Conservation (phyloP, 2,797 vertebrate genomes). For the Aulostomus chinensis region DNA sequence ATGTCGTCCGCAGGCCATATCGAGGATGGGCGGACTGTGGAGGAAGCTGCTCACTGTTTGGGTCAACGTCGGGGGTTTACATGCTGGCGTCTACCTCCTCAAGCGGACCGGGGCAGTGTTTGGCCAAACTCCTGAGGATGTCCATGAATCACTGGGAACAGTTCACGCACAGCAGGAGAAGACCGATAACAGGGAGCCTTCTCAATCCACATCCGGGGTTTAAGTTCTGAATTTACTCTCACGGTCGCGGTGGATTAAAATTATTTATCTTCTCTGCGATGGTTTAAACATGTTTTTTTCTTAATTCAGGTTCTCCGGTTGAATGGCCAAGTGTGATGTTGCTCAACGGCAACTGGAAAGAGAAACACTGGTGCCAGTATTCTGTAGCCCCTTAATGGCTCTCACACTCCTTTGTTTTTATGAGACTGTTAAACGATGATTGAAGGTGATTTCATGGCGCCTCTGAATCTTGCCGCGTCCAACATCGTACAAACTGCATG, state of each 20-base stretch:
- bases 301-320: slow-evolving; percentile 5
- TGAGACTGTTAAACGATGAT: too few species aligned
- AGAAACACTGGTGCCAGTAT: too few species aligned
- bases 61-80: slow-evolving; percentile 96
- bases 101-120: slow-evolving; percentile 80
- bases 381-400: too few species aligned
- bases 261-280: slow-evolving; percentile 41
- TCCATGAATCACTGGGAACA: slow-evolving; percentile 50
- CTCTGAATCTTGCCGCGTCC: not conserved
- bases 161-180: slow-evolving; percentile 24
- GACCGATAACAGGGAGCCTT: slow-evolving; percentile 29
- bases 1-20: slow-evolving; percentile 83
- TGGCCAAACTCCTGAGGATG: slow-evolving; percentile 73
- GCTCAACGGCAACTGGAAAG: too few species aligned
- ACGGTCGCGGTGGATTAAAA: not conserved
- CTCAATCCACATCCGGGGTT: slow-evolving; percentile 17
- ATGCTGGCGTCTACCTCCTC: slow-evolving; percentile 93
- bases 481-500: not conserved
- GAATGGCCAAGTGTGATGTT: slow-evolving; percentile 21
- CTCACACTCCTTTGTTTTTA: too few species aligned
- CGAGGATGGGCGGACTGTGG: slow-evolving; percentile 90
- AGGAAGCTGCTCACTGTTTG: slow-evolving; percentile 89
- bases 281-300: not conserved
- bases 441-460: too few species aligned
- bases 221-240: not conserved